Evolutionary conservation across 2,113 vertebrate species (phyloP).

Genomic region (Ciconia stormi): DNA sequence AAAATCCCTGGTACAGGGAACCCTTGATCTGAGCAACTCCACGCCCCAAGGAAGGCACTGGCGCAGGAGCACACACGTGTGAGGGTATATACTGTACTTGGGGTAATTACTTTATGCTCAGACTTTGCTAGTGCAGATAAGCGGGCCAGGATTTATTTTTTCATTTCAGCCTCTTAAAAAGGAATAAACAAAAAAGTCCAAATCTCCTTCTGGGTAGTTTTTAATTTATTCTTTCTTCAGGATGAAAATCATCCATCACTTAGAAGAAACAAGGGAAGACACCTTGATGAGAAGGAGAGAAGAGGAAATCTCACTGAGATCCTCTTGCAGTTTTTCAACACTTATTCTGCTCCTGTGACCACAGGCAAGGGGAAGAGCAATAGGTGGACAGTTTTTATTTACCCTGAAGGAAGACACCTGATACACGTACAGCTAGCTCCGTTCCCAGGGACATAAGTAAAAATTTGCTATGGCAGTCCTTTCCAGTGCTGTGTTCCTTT

Average conservation of each 20-base stretch:
- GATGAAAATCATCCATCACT: background rate
- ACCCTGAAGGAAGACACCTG: background rate
- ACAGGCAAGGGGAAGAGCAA: background rate
- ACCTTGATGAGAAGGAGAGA: background rate
- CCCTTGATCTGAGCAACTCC: background rate
- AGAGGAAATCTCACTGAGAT: background rate
- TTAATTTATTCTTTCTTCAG: background rate
- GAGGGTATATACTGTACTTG: background rate
- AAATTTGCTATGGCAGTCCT: background rate
- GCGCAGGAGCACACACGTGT: accelerated
- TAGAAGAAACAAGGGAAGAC: background rate
- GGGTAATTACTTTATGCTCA: background rate
- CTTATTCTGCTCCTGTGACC: background rate
- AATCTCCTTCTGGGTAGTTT: background rate
- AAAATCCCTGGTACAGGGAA: slow-evolving; percentile 7
- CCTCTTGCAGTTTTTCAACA: background rate
- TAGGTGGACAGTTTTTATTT: background rate
- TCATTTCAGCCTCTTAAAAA: background rate
- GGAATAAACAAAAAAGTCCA: background rate
- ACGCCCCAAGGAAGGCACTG: background rate
- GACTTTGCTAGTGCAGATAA: background rate
- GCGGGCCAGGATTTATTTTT: background rate
- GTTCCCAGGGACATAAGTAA: background rate
- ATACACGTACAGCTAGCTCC: background rate
- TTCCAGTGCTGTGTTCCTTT: background rate